Base-by-base conservation (phyloP, 2,888 invertebrate genomes). In the Phaedon cochleariae region DNA sequence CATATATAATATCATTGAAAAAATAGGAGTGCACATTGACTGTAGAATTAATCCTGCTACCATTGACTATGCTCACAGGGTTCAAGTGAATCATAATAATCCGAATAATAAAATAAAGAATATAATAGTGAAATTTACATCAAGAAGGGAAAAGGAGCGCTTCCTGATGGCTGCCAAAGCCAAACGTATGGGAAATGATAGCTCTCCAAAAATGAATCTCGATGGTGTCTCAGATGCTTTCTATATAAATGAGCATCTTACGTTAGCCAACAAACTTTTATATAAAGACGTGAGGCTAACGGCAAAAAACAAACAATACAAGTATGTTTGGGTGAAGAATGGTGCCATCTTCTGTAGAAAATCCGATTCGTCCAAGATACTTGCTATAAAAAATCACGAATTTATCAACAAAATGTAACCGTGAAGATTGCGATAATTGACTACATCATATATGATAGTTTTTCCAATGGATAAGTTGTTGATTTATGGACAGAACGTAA, bases 381-480 rank as follows among this genome's bases (percentile, higher is more conserved):
- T 22, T 29, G 26, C 52, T 41, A 41, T 41, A 15, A 41, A 17
- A 41, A 41, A 41, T 41, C n/a, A 41, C 17, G 41, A 41, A 41
- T 41, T 3, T 10, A 41, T 41, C 41, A 41, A 41, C 41, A 41
- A 41, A 41, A 41, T 41, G 41, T 41, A 41, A 29, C 26, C 26
- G 26, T 26, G 9, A 29, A 12, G 2, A 29, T 9, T 29, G 29
- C 15, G 9, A 29, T 52, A 15, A 29, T 29, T 29, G 17, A 15
- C 15, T 15, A 22, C 17, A 12, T 52, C 9, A 29, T 21, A 29
- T 29, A 29, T 5, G 29, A 29, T 52, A 52, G 9, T 7, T 9
- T 52, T 52, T n/a, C 29, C 17, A 10, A 57, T 57, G 45, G 57
- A 57, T 57, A 57, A 45, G 26, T 21, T 57, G 6, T 41, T 57